Percentiles rank a stretch among this genome's conserved stretches.
These are phyloP conservation scores for Fregata magnificens DNA, from an alignment of 2,113 vertebrate genomes.

Conservation along the genomic window DNA sequence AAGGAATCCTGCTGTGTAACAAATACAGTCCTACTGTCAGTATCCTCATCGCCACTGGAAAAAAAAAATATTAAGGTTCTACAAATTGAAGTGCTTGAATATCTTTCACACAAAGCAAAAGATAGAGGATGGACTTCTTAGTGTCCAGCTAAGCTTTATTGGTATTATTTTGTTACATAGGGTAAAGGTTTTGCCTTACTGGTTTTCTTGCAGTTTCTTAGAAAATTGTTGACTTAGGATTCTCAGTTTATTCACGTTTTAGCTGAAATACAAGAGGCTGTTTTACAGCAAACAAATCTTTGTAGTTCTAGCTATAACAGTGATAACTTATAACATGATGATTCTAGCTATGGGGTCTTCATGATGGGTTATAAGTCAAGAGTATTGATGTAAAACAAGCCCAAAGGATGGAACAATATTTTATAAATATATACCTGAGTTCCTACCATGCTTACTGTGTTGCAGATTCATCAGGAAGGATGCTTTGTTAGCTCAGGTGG, in stretches of 20 bases:
- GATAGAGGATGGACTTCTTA: background rate
- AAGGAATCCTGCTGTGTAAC: background rate
- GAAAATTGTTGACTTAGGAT: background rate
- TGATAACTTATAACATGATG: rapidly evolving
- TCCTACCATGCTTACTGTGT: background rate
- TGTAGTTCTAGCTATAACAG: background rate
- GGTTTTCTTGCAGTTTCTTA: background rate
- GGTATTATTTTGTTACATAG: background rate
- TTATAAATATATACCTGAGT: background rate
- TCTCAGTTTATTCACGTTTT: background rate
- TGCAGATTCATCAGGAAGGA: background rate
- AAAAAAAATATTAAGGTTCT: background rate
- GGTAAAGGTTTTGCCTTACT: background rate
- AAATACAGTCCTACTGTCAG: background rate
- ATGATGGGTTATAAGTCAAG: background rate
- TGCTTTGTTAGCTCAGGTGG: background rate
- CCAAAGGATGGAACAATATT: background rate
- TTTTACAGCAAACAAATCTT: background rate
- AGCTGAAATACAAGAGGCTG: background rate
- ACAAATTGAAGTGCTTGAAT: background rate
- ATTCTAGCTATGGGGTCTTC: background rate
- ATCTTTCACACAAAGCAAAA: background rate
- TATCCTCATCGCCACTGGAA: background rate
- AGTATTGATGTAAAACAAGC: background rate
- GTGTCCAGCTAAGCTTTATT: background rate